A percentile compares a stretch with the other conserved stretches of the same genome.
Evolutionary conservation across 1,140 invertebrate species (phyloP).

Genomic region (Phortica variegata): DNA sequence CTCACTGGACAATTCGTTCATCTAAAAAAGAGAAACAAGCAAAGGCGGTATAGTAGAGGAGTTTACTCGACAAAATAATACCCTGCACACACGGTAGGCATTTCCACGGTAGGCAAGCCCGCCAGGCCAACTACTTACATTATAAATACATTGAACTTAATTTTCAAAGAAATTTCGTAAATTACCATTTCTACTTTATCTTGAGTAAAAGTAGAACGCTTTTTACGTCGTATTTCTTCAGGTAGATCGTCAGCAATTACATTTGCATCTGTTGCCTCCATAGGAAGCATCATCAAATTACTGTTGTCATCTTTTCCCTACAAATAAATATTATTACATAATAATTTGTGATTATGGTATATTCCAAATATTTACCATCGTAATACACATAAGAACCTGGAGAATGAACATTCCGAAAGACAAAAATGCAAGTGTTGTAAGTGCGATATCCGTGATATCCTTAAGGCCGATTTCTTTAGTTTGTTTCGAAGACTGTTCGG

Average conservation of each 20-base stretch:
- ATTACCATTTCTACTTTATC: background rate
- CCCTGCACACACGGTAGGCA: too few relatives aligned
- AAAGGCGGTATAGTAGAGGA: too few relatives aligned
- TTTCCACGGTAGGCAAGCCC: too few relatives aligned
- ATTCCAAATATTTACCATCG: constrained; percentile 59
- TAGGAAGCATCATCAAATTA: constrained; percentile 39
- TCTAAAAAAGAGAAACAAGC: too few relatives aligned
- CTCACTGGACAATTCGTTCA: constrained; percentile 62
- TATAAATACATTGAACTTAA: constrained; percentile 2
- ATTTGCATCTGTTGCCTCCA: constrained; percentile 33
- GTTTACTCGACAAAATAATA: too few relatives aligned
- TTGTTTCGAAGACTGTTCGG: constrained; percentile 11
- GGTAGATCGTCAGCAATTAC: constrained; percentile 27
- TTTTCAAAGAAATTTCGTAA: too few relatives aligned
- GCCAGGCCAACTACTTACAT: too few relatives aligned
- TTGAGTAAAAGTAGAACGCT: constrained; percentile 15
- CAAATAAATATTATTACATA: constrained; percentile 6
- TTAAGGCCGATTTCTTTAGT: constrained; percentile 64
- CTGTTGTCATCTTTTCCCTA: constrained; percentile 54
- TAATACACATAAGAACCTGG: constrained; percentile 72
- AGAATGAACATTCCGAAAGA: constrained; percentile 76
- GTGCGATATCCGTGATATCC: constrained; percentile 74
- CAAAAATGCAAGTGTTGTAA: constrained; percentile 76
- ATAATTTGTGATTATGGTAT: too few relatives aligned
- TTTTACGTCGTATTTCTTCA: constrained; percentile 40